A percentile compares a stretch with the other conserved stretches of the same genome.
Conservation (phyloP, 2,113 vertebrate genomes). For the Telmatochromis bifrenatus region DNA sequence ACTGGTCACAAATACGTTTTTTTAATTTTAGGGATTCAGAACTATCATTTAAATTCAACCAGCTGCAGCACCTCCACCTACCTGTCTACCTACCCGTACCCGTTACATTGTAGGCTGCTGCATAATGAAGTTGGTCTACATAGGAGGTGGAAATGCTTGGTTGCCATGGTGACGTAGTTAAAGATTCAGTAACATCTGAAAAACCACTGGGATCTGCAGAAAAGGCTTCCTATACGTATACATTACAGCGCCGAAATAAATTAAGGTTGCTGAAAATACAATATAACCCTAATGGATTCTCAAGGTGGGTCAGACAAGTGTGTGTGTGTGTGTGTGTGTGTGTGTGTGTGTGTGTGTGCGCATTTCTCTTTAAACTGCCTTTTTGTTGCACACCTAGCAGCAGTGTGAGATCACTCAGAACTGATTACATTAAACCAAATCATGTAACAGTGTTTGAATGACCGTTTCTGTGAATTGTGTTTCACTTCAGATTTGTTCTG, state of each 20-base stretch:
- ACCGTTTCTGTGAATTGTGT: background rate
- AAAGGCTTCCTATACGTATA: background rate
- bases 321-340: background rate
- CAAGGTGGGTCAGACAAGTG: background rate
- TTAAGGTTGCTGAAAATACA: background rate
- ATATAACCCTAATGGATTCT: background rate
- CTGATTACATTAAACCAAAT: background rate
- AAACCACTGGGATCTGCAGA: slow-evolving; percentile 26
- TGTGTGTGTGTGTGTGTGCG: background rate
- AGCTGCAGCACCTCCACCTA: background rate
- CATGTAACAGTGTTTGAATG: background rate
- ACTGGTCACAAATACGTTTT: background rate
- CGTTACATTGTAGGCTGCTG: background rate
- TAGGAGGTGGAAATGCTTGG: background rate
- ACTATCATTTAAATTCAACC: background rate
- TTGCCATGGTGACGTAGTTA: slow-evolving; percentile 49
- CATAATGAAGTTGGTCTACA: background rate
- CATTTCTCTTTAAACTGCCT: background rate
- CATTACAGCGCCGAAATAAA: background rate
- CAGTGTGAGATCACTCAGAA: background rate
- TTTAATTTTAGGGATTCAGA: background rate
- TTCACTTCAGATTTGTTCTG: background rate
- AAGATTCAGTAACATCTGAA: slow-evolving; percentile 44
- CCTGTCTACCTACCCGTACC: background rate
- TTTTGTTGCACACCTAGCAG: background rate